Evolutionary conservation across 2,113 vertebrate genomes (phyloP).

Genomic region (Etia nguti): DNA sequence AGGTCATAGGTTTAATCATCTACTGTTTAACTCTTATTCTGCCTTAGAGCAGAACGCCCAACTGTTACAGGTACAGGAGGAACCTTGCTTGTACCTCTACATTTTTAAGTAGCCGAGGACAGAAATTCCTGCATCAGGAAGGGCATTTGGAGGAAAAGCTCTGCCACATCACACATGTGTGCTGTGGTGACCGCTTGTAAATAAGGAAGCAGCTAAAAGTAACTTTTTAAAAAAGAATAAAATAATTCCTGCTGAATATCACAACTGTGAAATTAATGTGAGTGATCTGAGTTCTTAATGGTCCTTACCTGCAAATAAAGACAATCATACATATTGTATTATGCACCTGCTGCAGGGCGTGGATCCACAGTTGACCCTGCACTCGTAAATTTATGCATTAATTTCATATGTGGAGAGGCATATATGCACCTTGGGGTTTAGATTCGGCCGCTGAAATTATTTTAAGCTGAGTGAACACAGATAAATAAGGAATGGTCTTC

Average conservation of each 20-base stretch:
- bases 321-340: background rate
- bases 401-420: background rate
- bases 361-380: background rate
- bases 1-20: slow-evolving; percentile 15
- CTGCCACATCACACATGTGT: background rate
- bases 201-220: background rate
- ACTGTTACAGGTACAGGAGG: background rate
- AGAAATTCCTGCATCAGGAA: background rate
- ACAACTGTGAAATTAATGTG: background rate
- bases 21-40: background rate
- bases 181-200: fast-evolving
- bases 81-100: background rate
- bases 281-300: background rate
- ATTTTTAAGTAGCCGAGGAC: background rate
- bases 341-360: background rate
- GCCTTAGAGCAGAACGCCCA: background rate
- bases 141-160: background rate
- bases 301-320: background rate
- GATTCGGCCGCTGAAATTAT: background rate
- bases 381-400: background rate
- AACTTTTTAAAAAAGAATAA: background rate
- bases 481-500: background rate
- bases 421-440: background rate
- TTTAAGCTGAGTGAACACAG: background rate
- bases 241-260: background rate